Conservation (phyloP, 2,888 invertebrate species). For the Caenorhabditis sp. region DNA sequence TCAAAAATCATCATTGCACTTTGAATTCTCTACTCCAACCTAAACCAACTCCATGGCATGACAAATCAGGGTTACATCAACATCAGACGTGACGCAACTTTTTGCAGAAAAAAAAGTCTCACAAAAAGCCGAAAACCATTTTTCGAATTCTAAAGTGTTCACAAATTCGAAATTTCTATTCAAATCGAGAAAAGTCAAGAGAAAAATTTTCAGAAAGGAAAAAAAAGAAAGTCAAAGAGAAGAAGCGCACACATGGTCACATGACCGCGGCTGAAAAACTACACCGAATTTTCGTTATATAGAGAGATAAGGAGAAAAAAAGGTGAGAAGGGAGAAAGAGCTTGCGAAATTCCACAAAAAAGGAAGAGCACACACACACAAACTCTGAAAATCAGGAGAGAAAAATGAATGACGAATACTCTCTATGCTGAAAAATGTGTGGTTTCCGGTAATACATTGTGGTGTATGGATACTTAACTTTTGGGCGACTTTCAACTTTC, state of each 20-base stretch:
- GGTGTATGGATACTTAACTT: neutral
- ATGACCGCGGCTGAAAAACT: conserved; percentile 1
- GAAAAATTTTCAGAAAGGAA: no score
- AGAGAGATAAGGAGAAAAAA: neutral
- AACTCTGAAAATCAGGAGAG: no score
- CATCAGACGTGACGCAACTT: no score
- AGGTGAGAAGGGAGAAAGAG: neutral
- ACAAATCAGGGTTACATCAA: no score
- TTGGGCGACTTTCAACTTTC: neutral
- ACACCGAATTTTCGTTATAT: neutral
- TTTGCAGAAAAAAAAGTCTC: no score
- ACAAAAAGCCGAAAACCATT: neutral
- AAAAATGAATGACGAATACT: conserved; percentile 14
- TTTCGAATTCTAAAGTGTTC: no score
- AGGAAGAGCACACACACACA: neutral
- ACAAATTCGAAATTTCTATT: no score
- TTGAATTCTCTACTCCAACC: no score
- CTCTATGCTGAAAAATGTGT: neutral
- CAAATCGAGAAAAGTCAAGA: no score
- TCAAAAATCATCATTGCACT: no score
- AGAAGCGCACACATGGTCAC: neutral
- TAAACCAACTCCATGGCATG: no score
- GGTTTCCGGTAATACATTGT: conserved; percentile 5
- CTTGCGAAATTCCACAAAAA: conserved; percentile 10
- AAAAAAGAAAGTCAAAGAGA: no score